Percentiles rank a stretch among this genome's conserved stretches.
Conservation (phyloP, 2,113 vertebrate genomes). For the Phrynocephalus versicolor region DNA sequence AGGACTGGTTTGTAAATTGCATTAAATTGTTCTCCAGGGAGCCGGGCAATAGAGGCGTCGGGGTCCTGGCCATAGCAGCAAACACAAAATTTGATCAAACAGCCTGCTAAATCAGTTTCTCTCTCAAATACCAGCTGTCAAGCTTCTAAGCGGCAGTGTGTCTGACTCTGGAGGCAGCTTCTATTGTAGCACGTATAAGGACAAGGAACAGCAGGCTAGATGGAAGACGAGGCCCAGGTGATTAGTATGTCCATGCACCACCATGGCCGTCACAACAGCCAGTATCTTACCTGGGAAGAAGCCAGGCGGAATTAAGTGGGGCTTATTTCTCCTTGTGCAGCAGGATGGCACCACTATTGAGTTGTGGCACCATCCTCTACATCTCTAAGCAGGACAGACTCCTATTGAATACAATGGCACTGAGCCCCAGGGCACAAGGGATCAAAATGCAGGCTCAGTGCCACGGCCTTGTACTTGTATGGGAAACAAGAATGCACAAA, state of each 20-base stretch:
- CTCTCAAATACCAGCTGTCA: conserved; percentile 57
- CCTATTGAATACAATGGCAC: neutral
- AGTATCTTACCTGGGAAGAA: neutral
- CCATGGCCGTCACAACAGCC: neutral
- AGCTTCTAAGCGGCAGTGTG: neutral
- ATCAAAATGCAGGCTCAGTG: neutral
- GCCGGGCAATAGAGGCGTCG: conserved; percentile 16
- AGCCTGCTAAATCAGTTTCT: conserved; percentile 49
- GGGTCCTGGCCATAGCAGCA: conserved; percentile 52
- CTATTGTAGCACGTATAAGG: conserved; percentile 13
- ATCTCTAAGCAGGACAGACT: neutral
- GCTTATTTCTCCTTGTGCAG: neutral
- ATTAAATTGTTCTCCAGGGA: conserved; percentile 38
- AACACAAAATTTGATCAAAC: conserved; percentile 57
- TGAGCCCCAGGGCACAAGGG: no score
- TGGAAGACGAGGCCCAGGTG: neutral
- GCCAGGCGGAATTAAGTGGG: neutral
- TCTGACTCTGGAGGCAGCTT: conserved; percentile 39
- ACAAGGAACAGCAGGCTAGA: conserved; percentile 1
- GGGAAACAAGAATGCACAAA: neutral
- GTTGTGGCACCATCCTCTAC: neutral
- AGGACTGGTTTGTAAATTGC: conserved; percentile 39
- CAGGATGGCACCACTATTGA: neutral
- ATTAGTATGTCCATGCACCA: neutral
- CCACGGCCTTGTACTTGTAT: neutral